phyloP scores from a whole-genome alignment of 2,797 vertebrate genomes.

The Vireo griseus region DNA sequence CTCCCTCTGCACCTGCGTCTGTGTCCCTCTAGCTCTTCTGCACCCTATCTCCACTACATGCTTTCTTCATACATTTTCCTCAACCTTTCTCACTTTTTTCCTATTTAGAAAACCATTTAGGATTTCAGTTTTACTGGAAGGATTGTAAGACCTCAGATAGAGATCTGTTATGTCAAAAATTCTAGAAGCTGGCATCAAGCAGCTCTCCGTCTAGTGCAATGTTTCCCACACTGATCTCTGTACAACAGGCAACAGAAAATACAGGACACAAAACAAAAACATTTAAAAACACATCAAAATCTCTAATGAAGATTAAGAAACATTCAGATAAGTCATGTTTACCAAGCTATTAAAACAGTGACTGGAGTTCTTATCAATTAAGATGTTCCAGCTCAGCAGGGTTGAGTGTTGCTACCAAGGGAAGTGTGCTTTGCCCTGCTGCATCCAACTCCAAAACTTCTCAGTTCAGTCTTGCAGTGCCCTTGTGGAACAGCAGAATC shows the following conservation, averaged over 20 bases:
- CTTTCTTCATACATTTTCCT: background rate
- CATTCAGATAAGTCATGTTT: background rate
- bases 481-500: background rate
- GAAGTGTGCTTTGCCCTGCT: background rate
- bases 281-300: rapidly evolving
- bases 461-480: background rate
- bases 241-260: background rate
- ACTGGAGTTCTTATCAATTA: background rate
- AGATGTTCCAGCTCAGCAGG: background rate
- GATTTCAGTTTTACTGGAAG: background rate
- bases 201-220: background rate
- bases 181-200: background rate
- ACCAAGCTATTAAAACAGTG: background rate
- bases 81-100: background rate
- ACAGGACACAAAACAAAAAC: background rate
- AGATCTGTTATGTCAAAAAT: conserved; percentile 18
- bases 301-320: background rate
- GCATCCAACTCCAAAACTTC: background rate
- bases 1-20: background rate
- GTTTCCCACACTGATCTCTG: background rate
- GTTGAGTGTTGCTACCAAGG: background rate
- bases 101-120: conserved; percentile 12
- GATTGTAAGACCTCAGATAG: background rate
- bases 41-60: background rate
- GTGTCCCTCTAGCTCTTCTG: background rate